These are phyloP conservation scores for Gallinago solitaria DNA, from an alignment of 2,797 vertebrate genomes.

Conservation along the genomic window DNA sequence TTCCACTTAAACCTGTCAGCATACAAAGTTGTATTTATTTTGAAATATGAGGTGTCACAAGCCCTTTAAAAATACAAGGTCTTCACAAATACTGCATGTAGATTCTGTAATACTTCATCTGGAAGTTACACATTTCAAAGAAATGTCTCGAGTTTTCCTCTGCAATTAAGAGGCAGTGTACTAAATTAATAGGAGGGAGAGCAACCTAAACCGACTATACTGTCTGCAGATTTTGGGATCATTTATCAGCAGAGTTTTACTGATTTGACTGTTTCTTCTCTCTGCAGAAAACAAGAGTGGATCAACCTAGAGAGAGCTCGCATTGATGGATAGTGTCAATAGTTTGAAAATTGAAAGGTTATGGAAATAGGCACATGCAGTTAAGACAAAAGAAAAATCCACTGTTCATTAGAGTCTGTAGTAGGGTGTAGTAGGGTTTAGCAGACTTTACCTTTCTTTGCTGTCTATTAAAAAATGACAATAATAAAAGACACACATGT, in stretches of 20 bases:
- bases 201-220: background rate
- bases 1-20: background rate
- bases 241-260: background rate
- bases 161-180: background rate
- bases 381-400: background rate
- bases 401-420: background rate
- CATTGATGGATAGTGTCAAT: background rate
- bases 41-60: background rate
- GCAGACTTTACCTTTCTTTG: background rate
- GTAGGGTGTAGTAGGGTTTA: background rate
- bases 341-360: background rate
- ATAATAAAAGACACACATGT: background rate
- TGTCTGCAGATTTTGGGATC: background rate
- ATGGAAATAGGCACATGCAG: background rate
- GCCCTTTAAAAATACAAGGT: background rate
- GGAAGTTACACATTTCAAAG: background rate
- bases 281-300: background rate
- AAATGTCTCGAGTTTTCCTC: background rate
- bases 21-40: background rate
- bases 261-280: background rate
- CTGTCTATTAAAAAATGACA: background rate
- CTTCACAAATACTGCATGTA: background rate
- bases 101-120: background rate
- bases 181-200: background rate
- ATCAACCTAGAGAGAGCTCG: background rate